phyloP scores from a whole-genome alignment of 2,797 vertebrate genomes.

The Sebastes elongatus region DNA sequence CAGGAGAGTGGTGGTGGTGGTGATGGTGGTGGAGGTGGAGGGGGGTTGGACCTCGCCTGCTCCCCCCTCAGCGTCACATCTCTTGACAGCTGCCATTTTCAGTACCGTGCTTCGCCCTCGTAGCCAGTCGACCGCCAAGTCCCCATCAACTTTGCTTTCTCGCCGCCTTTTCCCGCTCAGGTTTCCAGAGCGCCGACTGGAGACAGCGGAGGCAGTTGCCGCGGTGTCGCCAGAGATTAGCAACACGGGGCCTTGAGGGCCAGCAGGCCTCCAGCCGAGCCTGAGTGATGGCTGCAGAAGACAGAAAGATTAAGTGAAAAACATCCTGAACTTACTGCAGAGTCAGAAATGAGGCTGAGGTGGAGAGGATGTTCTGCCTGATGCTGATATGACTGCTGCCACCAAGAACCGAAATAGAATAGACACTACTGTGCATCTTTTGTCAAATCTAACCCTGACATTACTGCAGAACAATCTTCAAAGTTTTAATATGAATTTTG shows the following conservation, averaged over 20 bases:
- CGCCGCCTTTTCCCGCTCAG: slow-evolving; percentile 62
- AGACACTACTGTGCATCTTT: neutral
- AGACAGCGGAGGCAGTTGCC: slow-evolving; percentile 28
- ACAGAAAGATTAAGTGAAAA: slow-evolving; percentile 9
- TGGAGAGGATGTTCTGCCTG: slow-evolving; percentile 5
- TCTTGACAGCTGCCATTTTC: slow-evolving; percentile 86
- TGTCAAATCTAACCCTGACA: neutral
- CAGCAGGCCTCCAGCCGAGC: slow-evolving; percentile 7
- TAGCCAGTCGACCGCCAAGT: slow-evolving; percentile 59
- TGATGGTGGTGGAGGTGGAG: neutral
- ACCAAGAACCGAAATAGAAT: neutral
- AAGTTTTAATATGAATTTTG: too few relatives aligned
- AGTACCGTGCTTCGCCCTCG: slow-evolving; percentile 33
- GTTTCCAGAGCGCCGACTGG: slow-evolving; percentile 35
- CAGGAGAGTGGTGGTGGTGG: neutral
- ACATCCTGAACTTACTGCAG: slow-evolving; percentile 16
- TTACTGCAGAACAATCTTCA: too few relatives aligned
- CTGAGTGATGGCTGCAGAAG: slow-evolving; percentile 12
- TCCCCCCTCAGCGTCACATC: slow-evolving; percentile 69
- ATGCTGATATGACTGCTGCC: neutral
- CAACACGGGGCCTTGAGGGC: slow-evolving; percentile 21
- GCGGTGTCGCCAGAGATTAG: slow-evolving; percentile 62
- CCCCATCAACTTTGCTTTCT: slow-evolving; percentile 61
- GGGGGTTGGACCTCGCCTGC: slow-evolving; percentile 40
- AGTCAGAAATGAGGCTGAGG: slow-evolving; percentile 13